These are phyloP conservation scores for Prenolepis imparis DNA, from an alignment of 2,888 invertebrate species.

Conservation along the genomic window DNA sequence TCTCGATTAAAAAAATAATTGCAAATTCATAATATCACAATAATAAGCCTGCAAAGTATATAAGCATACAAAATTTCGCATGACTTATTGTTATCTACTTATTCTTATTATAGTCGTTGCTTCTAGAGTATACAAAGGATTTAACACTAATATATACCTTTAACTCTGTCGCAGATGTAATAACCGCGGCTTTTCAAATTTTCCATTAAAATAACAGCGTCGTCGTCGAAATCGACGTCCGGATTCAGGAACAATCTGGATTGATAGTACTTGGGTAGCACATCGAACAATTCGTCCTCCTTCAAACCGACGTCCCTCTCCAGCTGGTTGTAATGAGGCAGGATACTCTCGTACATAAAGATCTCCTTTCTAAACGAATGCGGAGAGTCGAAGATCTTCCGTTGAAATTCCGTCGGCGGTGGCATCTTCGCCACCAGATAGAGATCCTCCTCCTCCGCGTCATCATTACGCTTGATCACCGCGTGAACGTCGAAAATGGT, in stretches of 20 bases:
- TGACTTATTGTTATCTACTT: background rate
- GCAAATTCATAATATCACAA: background rate
- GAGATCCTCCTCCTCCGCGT: slow-evolving; percentile 81
- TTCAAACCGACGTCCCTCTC: slow-evolving; percentile 87
- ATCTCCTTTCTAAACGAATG: slow-evolving; percentile 88
- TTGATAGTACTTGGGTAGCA: slow-evolving; percentile 88
- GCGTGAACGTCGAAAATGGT: slow-evolving; percentile 86
- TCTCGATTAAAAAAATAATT: background rate
- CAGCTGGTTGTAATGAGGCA: slow-evolving; percentile 87
- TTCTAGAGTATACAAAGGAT: background rate
- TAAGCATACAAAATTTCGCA: background rate
- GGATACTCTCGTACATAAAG: slow-evolving; percentile 87
- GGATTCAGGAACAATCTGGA: slow-evolving; percentile 84
- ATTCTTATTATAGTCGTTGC: background rate
- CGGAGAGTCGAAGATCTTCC: slow-evolving; percentile 87
- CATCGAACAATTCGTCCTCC: slow-evolving; percentile 85
- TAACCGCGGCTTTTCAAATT: slow-evolving; percentile 87
- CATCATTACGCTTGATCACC: slow-evolving; percentile 62
- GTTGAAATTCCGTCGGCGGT: slow-evolving; percentile 87
- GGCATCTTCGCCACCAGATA: slow-evolving; percentile 88
- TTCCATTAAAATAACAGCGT: slow-evolving; percentile 88
- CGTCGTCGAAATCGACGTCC: slow-evolving; percentile 86
- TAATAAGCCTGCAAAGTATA: background rate
- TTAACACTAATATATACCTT: slow-evolving; percentile 77
- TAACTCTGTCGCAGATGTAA: slow-evolving; percentile 86